Evolutionary conservation across 2,888 invertebrate species (phyloP), one percentile per base, ranked within the genome.

Genomic region (Zaprionus lineosus): DNA sequence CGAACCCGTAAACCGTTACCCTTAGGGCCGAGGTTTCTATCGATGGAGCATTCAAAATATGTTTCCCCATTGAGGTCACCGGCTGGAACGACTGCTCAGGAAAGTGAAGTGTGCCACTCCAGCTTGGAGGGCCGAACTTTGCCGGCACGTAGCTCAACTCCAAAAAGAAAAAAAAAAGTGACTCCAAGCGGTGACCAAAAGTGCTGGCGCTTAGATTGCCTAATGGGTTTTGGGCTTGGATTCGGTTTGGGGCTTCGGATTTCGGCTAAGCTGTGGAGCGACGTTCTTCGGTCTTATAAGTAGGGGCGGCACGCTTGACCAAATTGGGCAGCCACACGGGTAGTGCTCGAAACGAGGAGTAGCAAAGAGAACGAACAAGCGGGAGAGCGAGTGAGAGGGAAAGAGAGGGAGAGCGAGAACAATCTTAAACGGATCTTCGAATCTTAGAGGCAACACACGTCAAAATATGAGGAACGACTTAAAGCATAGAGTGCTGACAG

Each of bases 301-400:
- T 77, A 83, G 83, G 75, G 83, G 77, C 77, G 78, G 64, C 66
- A 44, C 70, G 84, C 77, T 76, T 84, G 81, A 81, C 78, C 78
- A 78, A 73, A 84, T 77, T 78, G 59, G 81, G 81, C 44, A 31
- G 53, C n/a, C n/a, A n/a, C n/a, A n/a, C n/a, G n/a, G n/a, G n/a
- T n/a, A n/a, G n/a, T n/a, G n/a, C n/a, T n/a, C n/a, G n/a, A n/a
- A n/a, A n/a, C n/a, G n/a, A n/a, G n/a, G n/a, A n/a, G n/a, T n/a
- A 62, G 58, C 9, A 16, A 39, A 52, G 8, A 41, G 56, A 21
- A 26, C 7, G 12, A 26, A 15, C 5, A 21, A 11, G 15, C 36
- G n/a, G 29, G 18, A 3, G 24, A 19, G 8, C 24, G 41, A 15
- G 50, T 31, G 15, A 41, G 18, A n/a, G 43, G 12, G 41, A 24